phyloP scores from a whole-genome alignment of 2,797 vertebrate species.

The Adrianichthys oophorus region DNA sequence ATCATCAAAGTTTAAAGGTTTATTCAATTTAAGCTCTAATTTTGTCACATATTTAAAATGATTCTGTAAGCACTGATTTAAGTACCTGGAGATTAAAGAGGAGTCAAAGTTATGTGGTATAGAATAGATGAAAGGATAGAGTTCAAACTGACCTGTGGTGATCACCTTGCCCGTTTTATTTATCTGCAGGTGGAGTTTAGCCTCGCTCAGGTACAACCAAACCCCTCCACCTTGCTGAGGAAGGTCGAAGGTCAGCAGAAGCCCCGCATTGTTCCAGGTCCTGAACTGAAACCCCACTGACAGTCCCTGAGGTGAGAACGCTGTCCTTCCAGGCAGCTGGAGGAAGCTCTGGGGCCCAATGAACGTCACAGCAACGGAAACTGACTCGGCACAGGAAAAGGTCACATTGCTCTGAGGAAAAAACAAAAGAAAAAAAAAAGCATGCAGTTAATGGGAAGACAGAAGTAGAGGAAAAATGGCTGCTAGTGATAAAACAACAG shows the following conservation, averaged over 20 bases:
- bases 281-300: conserved; percentile 85
- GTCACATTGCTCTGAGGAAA: conserved; percentile 85
- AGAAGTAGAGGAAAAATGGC: conserved; percentile 10
- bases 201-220: conserved; percentile 82
- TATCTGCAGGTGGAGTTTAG: conserved; percentile 81
- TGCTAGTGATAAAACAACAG: conserved; percentile 25
- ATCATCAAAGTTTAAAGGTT: too few species aligned
- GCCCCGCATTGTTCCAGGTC: conserved; percentile 89
- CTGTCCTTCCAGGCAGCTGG: conserved; percentile 64
- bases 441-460: neutral
- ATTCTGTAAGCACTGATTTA: neutral
- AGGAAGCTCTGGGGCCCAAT: conserved; percentile 83
- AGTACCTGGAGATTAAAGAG: neutral
- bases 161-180: conserved; percentile 82
- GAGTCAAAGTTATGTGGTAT: neutral
- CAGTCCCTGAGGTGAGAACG: conserved; percentile 52
- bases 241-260: conserved; percentile 82
- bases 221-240: conserved; percentile 70
- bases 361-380: conserved; percentile 87
- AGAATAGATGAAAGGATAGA: too few species aligned
- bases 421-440: conserved; percentile 13
- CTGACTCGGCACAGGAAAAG: conserved; percentile 84
- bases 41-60: neutral
- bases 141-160: conserved; percentile 79
- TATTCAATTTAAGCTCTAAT: too few species aligned